These are phyloP conservation scores for Leuctra nigra DNA, from an alignment of 2,888 invertebrate species.

Conservation along the genomic window DNA sequence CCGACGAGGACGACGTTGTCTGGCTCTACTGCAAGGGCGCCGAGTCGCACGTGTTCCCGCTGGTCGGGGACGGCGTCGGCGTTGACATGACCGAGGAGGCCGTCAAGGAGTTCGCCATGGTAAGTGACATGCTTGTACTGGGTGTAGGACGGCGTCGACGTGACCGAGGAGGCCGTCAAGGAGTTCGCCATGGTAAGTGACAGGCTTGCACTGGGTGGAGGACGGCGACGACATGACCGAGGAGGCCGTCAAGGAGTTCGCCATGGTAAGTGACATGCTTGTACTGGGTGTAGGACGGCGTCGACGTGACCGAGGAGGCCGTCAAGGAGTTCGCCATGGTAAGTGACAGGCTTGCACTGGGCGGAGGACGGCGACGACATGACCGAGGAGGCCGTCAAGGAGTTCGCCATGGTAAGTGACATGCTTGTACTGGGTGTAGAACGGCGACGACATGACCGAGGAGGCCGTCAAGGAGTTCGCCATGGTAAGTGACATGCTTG, in stretches of 20 bases:
- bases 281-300: slow-evolving; percentile 40
- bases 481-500: slow-evolving; percentile 44
- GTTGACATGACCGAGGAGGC: slow-evolving; percentile 39
- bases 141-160: slow-evolving; percentile 38
- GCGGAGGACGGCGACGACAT: slow-evolving; percentile 39
- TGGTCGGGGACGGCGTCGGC: slow-evolving; percentile 44
- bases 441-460: slow-evolving; percentile 39
- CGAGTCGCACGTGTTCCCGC: slow-evolving; percentile 65
- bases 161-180: slow-evolving; percentile 42
- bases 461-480: slow-evolving; percentile 48
- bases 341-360: too few relatives aligned
- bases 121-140: slow-evolving; percentile 44
- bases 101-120: slow-evolving; percentile 49
- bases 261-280: slow-evolving; percentile 48
- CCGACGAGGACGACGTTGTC: slow-evolving; percentile 56
- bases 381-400: slow-evolving; percentile 43
- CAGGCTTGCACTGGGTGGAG: slow-evolving; percentile 44
- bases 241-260: slow-evolving; percentile 47
- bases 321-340: slow-evolving; percentile 51
- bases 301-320: slow-evolving; percentile 39
- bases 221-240: slow-evolving; percentile 38
- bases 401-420: slow-evolving; percentile 49
- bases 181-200: slow-evolving; percentile 48
- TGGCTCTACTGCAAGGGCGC: slow-evolving; percentile 79
- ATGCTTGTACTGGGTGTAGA: too few relatives aligned